Conservation (phyloP, 2,888 invertebrate species). For the Lucinisca nassula region DNA sequence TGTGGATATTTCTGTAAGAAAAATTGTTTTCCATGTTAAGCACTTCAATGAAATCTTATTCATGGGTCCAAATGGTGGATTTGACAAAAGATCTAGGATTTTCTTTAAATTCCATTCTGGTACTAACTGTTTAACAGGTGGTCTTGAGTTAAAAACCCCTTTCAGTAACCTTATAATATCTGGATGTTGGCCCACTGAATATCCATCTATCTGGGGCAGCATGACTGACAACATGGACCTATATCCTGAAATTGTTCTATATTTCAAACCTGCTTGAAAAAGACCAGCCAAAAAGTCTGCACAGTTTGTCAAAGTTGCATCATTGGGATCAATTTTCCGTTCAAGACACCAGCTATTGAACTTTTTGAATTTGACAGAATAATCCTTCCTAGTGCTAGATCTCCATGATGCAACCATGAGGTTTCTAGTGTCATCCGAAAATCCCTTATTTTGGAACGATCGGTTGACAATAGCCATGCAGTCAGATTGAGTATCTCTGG, state of each 20-base stretch:
- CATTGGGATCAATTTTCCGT: conserved; percentile 54
- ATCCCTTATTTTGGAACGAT: conserved; percentile 43
- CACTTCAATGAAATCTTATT: neutral
- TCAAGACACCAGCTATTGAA: conserved; percentile 63
- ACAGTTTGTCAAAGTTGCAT: conserved; percentile 44
- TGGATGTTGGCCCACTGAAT: conserved; percentile 25
- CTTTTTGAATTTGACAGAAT: conserved; percentile 41
- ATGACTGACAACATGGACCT: conserved; percentile 40
- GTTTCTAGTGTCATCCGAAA: conserved; percentile 57
- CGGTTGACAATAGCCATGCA: conserved; percentile 63
- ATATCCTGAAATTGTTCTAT: conserved; percentile 19
- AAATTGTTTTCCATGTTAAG: too few species aligned
- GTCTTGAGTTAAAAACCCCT: conserved; percentile 27
- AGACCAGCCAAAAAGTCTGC: conserved; percentile 39
- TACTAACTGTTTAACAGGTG: conserved; percentile 27
- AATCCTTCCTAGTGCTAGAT: conserved; percentile 57
- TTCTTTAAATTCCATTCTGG: conserved; percentile 39
- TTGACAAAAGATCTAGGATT: conserved; percentile 21
- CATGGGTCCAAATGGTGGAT: conserved; percentile 20
- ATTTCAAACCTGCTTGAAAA: conserved; percentile 15
- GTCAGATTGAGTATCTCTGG: conserved; percentile 44
- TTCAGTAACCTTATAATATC: conserved; percentile 21
- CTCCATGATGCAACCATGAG: conserved; percentile 57
- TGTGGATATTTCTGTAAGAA: too few species aligned
- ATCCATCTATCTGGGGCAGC: conserved; percentile 2